Base-by-base conservation (phyloP, 2,113 vertebrate genomes). In the Chunga burmeisteri region DNA sequence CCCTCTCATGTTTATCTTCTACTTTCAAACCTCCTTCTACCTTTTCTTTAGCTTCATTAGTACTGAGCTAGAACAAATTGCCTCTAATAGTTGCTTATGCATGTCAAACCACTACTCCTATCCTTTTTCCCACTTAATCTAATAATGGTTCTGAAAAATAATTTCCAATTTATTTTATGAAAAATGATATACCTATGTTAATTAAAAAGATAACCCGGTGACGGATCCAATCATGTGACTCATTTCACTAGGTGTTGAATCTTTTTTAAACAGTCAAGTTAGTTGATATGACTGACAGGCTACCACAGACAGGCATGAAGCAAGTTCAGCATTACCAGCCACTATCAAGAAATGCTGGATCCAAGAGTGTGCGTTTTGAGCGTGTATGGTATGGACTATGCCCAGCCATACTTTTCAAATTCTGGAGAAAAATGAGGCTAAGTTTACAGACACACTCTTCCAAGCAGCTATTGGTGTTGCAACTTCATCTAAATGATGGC, bases 311-410 rank as follows among this genome's bases (percentile, higher is more conserved):
- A 84, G 56, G 44, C 12, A 73, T 6, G 4, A 53, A 49, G 25
- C 7, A 70, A 88, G 42, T 30, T 72, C 38, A 84, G 7, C 22
- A 30, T 7, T 36, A 73, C 9, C 9, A 74, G 29, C 19, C 22
- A 50, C 30, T 38, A 50, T 10, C 26, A 87, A 88, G 38, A 73
- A 81, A 55, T 5, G 3, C 4, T 84, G n/a, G 7, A 50, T 55
- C 22, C 40, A 65, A 30, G 15, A 56, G 34, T 3, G 3, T 4
- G 5, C 1, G 5, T 32, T 73, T 44, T 30, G 9, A 65, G 26
- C 22, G 22, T 0, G 2, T 22, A 40, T 0, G 0, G 18, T 55
- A 40, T 1, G 40, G 53, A n/a, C 5, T 63, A 22, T 7, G 7
- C 11, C 38, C 36, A 78, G 40, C 14, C 46, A 46, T 26, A 22